Percentiles rank a stretch among this genome's conserved stretches.
Evolutionary conservation across 2,113 vertebrate genomes (phyloP).

Genomic region (Notothenia coriiceps): DNA sequence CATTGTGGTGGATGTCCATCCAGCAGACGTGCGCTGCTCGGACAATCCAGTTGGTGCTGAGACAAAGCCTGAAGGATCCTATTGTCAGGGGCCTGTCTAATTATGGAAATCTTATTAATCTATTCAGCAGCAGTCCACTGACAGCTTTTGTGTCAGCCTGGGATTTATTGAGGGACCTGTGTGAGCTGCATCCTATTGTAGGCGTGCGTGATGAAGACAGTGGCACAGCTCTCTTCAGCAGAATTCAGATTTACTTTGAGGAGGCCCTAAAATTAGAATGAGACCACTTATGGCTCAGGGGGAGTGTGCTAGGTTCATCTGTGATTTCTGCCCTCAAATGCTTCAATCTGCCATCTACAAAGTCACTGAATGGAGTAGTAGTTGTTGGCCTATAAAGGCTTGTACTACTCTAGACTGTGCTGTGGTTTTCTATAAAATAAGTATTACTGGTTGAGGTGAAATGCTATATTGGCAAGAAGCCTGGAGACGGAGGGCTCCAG

Average conservation of each 20-base stretch:
- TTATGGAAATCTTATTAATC: conserved; percentile 99
- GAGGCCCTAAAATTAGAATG: conserved; percentile 60
- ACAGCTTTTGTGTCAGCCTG: conserved; percentile 83
- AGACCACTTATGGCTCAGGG: conserved; percentile 40
- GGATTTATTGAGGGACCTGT: conserved; percentile 85
- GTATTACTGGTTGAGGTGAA: conserved; percentile 75
- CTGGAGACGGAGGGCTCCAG: conserved; percentile 65
- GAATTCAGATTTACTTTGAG: conserved; percentile 51
- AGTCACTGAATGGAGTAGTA: conserved; percentile 39
- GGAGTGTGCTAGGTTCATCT: conserved; percentile 36
- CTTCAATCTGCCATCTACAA: conserved; percentile 21
- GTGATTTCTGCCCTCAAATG: conserved; percentile 35
- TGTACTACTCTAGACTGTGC: conserved; percentile 42
- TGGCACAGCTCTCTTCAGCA: conserved; percentile 52
- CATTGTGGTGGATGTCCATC: conserved; percentile 87
- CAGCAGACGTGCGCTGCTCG: conserved; percentile 87
- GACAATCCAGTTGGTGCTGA: conserved; percentile 88
- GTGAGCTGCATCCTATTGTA: conserved; percentile 78
- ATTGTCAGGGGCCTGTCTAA: conserved; percentile 91
- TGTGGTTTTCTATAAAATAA: conserved; percentile 73
- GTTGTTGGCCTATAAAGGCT: conserved; percentile 49
- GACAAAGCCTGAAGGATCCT: conserved; percentile 94
- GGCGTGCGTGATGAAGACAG: conserved; percentile 74
- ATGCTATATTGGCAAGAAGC: conserved; percentile 80
- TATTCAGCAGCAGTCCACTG: conserved; percentile 87